Evolutionary conservation across 2,113 vertebrate species (phyloP).

Genomic region (Myotis yumanensis): DNA sequence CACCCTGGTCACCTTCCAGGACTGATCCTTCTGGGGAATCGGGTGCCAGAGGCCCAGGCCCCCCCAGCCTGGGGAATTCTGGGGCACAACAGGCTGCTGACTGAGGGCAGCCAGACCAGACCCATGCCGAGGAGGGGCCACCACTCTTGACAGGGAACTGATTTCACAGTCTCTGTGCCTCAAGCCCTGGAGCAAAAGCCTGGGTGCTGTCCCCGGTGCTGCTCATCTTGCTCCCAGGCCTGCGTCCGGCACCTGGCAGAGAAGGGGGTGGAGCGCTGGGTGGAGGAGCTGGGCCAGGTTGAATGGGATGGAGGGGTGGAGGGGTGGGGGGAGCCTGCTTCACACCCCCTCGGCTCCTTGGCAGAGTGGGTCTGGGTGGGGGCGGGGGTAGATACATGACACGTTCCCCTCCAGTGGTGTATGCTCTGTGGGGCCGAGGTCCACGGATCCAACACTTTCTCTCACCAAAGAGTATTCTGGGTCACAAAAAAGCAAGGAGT

Average conservation of each 20-base stretch:
- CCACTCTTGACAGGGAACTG: background rate
- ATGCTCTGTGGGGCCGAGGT: background rate
- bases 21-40: background rate
- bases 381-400: background rate
- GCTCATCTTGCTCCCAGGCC: background rate
- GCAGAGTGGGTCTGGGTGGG: background rate
- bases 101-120: background rate
- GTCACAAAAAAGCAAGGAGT: background rate
- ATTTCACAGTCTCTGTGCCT: background rate
- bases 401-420: background rate
- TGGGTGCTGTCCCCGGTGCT: background rate
- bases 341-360: background rate
- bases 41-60: background rate
- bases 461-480: background rate
- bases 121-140: accelerated
- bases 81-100: background rate
- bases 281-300: background rate
- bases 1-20: background rate
- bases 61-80: background rate
- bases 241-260: background rate
- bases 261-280: background rate
- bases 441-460: background rate
- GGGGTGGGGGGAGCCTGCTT: background rate
- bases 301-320: too few relatives aligned
- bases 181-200: background rate